Conservation (phyloP, 1,140 invertebrate genomes). For the Pissodes strobi region DNA sequence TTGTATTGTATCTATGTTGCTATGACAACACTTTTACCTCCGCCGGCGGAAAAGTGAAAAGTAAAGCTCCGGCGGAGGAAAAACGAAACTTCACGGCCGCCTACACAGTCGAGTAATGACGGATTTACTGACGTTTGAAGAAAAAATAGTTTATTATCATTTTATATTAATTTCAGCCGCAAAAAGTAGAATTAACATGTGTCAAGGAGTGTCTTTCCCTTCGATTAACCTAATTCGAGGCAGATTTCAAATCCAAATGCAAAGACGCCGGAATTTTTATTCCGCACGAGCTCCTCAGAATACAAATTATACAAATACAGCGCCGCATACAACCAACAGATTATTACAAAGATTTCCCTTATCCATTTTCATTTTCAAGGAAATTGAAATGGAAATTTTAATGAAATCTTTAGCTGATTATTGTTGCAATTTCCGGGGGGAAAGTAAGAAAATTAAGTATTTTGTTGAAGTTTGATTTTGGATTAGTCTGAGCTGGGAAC, state of each 20-base stretch:
- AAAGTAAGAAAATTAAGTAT: constrained; percentile 17
- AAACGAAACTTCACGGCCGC: too few species aligned
- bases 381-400: constrained; percentile 47
- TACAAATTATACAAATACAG: constrained; percentile 46
- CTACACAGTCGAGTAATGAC: too few species aligned
- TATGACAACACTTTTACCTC: too few species aligned
- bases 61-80: too few species aligned
- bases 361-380: constrained; percentile 31
- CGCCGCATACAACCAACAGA: constrained; percentile 42
- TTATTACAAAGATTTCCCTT: constrained; percentile 45
- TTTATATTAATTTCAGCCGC: too few species aligned
- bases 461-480: too few species aligned
- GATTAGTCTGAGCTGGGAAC: too few species aligned
- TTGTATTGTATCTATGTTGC: too few species aligned
- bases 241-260: constrained; percentile 37
- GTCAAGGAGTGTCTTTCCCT: constrained; percentile 40
- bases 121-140: too few species aligned
- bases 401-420: constrained; percentile 43
- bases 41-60: too few species aligned
- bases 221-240: constrained; percentile 40
- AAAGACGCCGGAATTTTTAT: constrained; percentile 39
- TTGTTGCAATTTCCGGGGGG: constrained; percentile 30
- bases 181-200: constrained; percentile 14
- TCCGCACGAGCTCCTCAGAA: constrained; percentile 37
- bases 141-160: too few species aligned